Evolutionary conservation across 2,888 invertebrate genomes (phyloP).

Genomic region (Loripinus fragilis): DNA sequence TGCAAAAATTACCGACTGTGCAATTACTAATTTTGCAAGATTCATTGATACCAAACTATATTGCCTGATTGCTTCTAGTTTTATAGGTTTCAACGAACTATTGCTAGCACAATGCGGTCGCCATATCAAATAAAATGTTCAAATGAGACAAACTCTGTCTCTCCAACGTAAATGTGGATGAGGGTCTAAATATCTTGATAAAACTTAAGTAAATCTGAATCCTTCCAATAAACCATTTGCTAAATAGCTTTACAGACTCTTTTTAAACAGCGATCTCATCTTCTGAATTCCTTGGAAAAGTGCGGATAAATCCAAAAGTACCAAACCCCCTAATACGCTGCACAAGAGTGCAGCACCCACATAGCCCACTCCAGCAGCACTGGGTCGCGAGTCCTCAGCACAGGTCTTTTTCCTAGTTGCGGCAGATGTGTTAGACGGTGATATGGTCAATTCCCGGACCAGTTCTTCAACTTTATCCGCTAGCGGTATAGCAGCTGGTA

Average conservation of each 20-base stretch:
- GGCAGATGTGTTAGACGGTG: constrained; percentile 44
- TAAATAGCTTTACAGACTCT: neutral
- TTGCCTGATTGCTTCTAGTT: too few relatives aligned
- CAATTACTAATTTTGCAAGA: too few relatives aligned
- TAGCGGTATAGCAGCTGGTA: constrained; percentile 41
- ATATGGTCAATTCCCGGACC: constrained; percentile 38
- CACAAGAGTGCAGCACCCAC: neutral
- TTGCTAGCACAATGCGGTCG: too few relatives aligned
- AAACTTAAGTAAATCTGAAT: too few relatives aligned
- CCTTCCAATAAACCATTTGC: too few relatives aligned
- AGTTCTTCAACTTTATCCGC: constrained; percentile 42
- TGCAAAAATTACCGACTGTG: too few relatives aligned
- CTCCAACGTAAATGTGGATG: too few relatives aligned
- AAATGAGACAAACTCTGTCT: too few relatives aligned
- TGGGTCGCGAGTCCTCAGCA: constrained; percentile 53
- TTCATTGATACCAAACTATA: too few relatives aligned
- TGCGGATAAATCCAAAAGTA: neutral
- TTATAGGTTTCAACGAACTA: too few relatives aligned
- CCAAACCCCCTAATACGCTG: neutral
- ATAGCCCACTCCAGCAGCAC: constrained; percentile 52
- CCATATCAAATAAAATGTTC: too few relatives aligned
- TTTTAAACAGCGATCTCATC: neutral
- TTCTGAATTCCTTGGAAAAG: neutral
- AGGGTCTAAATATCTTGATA: too few relatives aligned
- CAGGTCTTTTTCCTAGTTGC: constrained; percentile 34